phyloP scores from a whole-genome alignment of 1,140 invertebrate species.

The Apis dorsata region DNA sequence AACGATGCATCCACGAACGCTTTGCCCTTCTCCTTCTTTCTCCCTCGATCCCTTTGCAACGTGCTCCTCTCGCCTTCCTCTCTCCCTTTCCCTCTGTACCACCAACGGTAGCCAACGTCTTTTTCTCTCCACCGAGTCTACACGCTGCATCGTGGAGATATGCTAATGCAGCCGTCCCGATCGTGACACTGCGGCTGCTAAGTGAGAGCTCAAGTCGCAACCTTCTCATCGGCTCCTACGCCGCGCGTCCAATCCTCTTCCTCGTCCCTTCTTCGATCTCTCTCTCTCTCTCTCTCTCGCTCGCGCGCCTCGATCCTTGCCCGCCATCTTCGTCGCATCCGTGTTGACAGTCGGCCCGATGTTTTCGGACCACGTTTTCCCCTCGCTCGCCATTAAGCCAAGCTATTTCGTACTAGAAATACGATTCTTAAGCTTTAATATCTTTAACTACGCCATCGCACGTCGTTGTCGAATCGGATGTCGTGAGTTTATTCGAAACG shows the following conservation, averaged over 20 bases:
- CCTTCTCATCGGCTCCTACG: constrained; percentile 59
- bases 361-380: not conserved
- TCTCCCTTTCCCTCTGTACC: not conserved
- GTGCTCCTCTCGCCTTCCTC: not conserved
- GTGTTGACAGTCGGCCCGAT: constrained; percentile 1
- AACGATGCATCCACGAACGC: constrained; percentile 48
- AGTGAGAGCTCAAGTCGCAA: constrained; percentile 70
- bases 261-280: constrained; percentile 8
- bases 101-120: not conserved
- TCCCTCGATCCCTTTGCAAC: not conserved
- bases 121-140: constrained; percentile 33
- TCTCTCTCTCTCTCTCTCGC: not conserved
- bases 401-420: no score
- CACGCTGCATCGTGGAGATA: constrained; percentile 68
- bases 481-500: no score
- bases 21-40: constrained; percentile 44
- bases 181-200: constrained; percentile 67
- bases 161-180: constrained; percentile 69
- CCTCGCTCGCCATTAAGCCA: not conserved
- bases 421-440: no score
- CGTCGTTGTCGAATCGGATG: no score
- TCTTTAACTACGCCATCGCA: no score
- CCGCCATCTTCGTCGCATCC: no score
- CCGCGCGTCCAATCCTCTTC: constrained; percentile 16
- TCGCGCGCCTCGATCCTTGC: not conserved